phyloP scores from a whole-genome alignment of 2,888 invertebrate species.

The Seira sanloemensis region DNA sequence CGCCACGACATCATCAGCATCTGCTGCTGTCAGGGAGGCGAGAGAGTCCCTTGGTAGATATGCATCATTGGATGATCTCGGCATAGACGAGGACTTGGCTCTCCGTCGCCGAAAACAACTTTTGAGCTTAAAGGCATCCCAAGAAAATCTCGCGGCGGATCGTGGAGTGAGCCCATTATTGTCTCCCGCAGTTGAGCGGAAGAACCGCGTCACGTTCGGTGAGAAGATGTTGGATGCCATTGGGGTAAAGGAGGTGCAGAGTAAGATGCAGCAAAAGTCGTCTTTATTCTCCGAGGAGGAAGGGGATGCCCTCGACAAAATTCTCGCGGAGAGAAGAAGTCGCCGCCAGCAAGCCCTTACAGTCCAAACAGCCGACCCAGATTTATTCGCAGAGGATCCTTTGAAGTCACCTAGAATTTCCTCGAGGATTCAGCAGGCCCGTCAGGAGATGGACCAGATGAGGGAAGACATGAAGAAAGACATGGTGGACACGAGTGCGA shows the following conservation, averaged over 20 bases:
- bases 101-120: slow-evolving; percentile 20
- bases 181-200: slow-evolving; percentile 17
- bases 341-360: slow-evolving; percentile 29
- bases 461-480: slow-evolving; percentile 64
- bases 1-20: background rate
- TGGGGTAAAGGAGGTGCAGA: slow-evolving; percentile 58
- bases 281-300: background rate
- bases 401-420: slow-evolving; percentile 57
- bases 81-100: slow-evolving; percentile 30
- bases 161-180: slow-evolving; percentile 25
- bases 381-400: slow-evolving; percentile 69
- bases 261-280: background rate
- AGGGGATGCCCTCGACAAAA: slow-evolving; percentile 67
- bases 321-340: slow-evolving; percentile 61
- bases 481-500: slow-evolving; percentile 53
- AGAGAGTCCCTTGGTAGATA: slow-evolving; percentile 52
- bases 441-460: slow-evolving; percentile 64
- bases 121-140: slow-evolving; percentile 7
- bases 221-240: slow-evolving; percentile 70
- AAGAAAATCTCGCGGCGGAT: slow-evolving; percentile 28
- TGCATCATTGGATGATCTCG: slow-evolving; percentile 64
- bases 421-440: slow-evolving; percentile 50
- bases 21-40: background rate
- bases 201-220: slow-evolving; percentile 64
- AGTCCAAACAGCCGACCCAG: slow-evolving; percentile 65